These are phyloP conservation scores for Lycophotia porphyrea DNA, from an alignment of 2,888 invertebrate species.

Conservation along the genomic window DNA sequence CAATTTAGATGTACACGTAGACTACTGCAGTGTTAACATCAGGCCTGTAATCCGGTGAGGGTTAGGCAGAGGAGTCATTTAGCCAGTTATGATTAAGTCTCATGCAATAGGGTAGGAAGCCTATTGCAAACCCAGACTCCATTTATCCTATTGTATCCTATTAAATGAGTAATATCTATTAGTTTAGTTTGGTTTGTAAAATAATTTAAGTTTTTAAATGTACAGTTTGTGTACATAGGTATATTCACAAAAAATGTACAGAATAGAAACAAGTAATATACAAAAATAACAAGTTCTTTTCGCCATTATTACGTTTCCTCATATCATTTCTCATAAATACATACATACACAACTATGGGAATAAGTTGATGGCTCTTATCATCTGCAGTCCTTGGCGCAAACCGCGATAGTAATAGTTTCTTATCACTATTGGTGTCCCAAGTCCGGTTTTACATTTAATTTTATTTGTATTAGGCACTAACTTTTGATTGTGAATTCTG, in stretches of 20 bases:
- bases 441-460: slow-evolving; percentile 37
- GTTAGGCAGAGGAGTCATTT: background rate
- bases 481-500: background rate
- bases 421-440: slow-evolving; percentile 64
- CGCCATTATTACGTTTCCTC: background rate
- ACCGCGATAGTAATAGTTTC: slow-evolving; percentile 63
- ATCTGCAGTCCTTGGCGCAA: slow-evolving; percentile 61
- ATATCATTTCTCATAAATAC: background rate
- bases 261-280: background rate
- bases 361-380: slow-evolving; percentile 50
- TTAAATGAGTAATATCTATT: too few species aligned
- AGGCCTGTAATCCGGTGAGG: background rate
- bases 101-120: background rate
- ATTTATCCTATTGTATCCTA: too few species aligned
- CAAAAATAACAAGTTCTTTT: background rate
- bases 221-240: too few species aligned
- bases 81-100: background rate
- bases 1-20: too few species aligned
- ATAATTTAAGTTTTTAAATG: too few species aligned
- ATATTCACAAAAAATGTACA: too few species aligned
- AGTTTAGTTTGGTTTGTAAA: too few species aligned
- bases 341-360: slow-evolving; percentile 32
- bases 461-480: slow-evolving; percentile 24
- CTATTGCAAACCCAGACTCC: background rate
- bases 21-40: too few species aligned